These are phyloP conservation scores for Poeciliopsis paucimaculata DNA, from an alignment of 2,797 vertebrate genomes.

Conservation along the genomic window DNA sequence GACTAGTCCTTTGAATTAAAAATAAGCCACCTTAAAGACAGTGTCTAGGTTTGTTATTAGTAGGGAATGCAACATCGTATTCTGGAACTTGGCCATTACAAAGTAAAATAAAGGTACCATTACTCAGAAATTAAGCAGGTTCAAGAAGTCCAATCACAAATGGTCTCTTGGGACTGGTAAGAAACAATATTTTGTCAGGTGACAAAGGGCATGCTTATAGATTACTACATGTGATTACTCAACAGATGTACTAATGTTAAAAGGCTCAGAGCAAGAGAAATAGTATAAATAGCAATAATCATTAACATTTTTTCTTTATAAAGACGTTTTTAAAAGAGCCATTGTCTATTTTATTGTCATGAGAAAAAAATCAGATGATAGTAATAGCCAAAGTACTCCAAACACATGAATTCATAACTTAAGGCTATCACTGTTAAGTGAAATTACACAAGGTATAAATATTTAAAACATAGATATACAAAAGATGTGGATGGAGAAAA, in stretches of 20 bases:
- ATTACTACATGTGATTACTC: background rate
- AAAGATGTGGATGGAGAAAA: background rate
- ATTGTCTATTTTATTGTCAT: background rate
- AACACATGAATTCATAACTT: background rate
- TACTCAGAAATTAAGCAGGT: background rate
- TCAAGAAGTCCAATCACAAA: background rate
- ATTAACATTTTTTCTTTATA: background rate
- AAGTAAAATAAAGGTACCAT: background rate
- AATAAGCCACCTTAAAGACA: background rate
- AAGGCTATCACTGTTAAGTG: background rate
- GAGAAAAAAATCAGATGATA: background rate
- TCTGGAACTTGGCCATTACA: background rate
- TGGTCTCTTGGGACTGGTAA: background rate
- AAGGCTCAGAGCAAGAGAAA: background rate
- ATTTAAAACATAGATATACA: background rate
- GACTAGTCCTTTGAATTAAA: background rate
- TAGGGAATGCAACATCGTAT: background rate
- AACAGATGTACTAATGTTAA: background rate
- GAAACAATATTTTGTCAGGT: background rate
- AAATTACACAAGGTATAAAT: background rate
- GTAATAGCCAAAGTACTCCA: background rate
- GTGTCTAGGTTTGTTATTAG: background rate
- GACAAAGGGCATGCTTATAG: background rate
- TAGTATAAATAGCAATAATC: background rate
- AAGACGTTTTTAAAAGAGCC: background rate